Percentiles rank a stretch among this genome's conserved stretches.
These are phyloP conservation scores for Hypolimnas misippus DNA, from an alignment of 2,888 invertebrate species.

Conservation along the genomic window DNA sequence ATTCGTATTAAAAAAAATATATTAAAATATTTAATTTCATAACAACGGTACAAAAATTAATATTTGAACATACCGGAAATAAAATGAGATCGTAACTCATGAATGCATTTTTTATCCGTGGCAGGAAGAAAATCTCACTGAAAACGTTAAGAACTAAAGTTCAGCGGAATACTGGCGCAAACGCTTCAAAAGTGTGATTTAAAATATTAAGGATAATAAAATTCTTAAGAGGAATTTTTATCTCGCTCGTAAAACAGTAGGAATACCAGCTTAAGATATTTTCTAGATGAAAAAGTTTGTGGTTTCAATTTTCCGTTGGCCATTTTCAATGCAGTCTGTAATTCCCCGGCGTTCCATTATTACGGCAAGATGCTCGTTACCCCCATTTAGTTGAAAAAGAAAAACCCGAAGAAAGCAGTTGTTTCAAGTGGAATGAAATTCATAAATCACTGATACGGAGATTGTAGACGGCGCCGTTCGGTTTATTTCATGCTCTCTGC, in stretches of 20 bases:
- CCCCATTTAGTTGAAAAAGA: slow-evolving; percentile 63
- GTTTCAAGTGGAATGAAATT: slow-evolving; percentile 72
- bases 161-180: slow-evolving; percentile 4
- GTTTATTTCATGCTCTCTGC: slow-evolving; percentile 62
- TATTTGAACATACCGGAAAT: neutral
- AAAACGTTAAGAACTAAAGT: neutral
- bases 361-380: slow-evolving; percentile 71
- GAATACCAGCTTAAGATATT: slow-evolving; percentile 30
- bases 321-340: slow-evolving; percentile 48
- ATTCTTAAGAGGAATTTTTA: slow-evolving; percentile 26
- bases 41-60: neutral
- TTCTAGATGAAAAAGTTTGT: slow-evolving; percentile 38
- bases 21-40: no score
- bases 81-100: neutral
- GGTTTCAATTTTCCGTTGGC: slow-evolving; percentile 36
- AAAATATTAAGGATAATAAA: slow-evolving; percentile 24
- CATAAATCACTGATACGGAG: slow-evolving; percentile 71
- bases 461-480: slow-evolving; percentile 59
- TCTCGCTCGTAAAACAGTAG: slow-evolving; percentile 28
- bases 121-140: neutral
- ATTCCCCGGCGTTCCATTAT: slow-evolving; percentile 60
- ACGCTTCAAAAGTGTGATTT: slow-evolving; percentile 15
- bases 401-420: slow-evolving; percentile 57
- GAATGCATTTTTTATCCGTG: neutral
- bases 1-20: no score